Evolutionary conservation across 2,888 invertebrate genomes (phyloP).

Genomic region (Drosophila dives): DNA sequence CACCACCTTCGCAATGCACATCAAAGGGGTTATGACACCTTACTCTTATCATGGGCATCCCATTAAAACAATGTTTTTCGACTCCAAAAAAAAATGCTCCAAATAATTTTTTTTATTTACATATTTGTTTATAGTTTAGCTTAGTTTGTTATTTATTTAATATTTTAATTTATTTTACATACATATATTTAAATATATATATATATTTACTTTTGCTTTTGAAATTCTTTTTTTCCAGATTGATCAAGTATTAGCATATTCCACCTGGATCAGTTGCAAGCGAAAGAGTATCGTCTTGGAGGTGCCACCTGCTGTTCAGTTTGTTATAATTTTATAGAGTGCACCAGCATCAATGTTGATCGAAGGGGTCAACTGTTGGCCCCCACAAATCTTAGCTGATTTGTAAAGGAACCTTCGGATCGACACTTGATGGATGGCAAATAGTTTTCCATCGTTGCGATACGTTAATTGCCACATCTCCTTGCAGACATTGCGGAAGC

Average conservation of each 20-base stretch:
- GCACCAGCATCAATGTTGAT: slow-evolving; percentile 15
- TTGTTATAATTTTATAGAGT: slow-evolving; percentile 34
- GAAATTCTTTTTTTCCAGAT: neutral
- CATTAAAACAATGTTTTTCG: neutral
- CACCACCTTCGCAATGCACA: neutral
- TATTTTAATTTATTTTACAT: neutral
- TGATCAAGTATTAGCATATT: neutral
- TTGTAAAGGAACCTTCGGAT: slow-evolving; percentile 58
- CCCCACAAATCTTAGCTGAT: slow-evolving; percentile 18
- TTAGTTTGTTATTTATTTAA: neutral
- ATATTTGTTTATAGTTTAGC: neutral
- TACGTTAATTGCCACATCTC: slow-evolving; percentile 44
- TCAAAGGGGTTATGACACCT: neutral
- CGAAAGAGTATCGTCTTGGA: slow-evolving; percentile 9
- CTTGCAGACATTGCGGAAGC: slow-evolving; percentile 39
- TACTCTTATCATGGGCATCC: neutral
- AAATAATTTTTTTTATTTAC: neutral
- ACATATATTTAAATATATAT: neutral
- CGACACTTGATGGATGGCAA: slow-evolving; percentile 65
- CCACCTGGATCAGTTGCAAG: neutral
- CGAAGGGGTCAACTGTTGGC: slow-evolving; percentile 44
- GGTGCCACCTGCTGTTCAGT: neutral
- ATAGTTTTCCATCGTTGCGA: slow-evolving; percentile 41
- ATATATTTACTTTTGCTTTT: too few relatives aligned
- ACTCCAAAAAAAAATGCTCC: neutral